Base-by-base conservation (phyloP, 2,888 invertebrate genomes). In the Glaucopsyche alexis region DNA sequence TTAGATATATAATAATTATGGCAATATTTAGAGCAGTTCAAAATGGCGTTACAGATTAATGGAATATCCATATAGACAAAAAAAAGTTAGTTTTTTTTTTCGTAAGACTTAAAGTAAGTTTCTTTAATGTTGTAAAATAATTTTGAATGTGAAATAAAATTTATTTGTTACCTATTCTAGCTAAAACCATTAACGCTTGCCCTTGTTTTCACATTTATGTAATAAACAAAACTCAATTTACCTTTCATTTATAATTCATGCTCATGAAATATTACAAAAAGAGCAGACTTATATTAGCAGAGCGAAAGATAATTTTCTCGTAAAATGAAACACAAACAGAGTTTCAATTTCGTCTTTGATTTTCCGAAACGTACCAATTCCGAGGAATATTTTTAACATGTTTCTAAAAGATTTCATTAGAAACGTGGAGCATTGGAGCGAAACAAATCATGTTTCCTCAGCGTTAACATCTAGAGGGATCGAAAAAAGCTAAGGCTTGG, bases 401-500 rank as follows among this genome's bases (percentile, higher is more conserved):
- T 49, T 72, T 49, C 65, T 49, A 38, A 49, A 49, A 72, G 45
- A 72, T 72, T 72, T 65, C 65, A 65, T 72, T 65, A 72, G 49
- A 38, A 49, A 52, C 42, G 5, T n/a, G 49, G 49, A 47, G 65
- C 66, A 72, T 74, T 75, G 78, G 75, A 77, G 75, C 77, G 73
- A 77, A 80, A 80, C 75, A 78, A 81, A 83, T 81, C 80, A 79
- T 80, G 79, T 83, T 81, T 80, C 78, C 77, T 75, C 74, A 76
- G 78, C 79, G 81, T 82, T 82, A 83, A 80, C 78, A 80, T 82
- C 77, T 79, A 11, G 45, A 84, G 55, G 55, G 29, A 60, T 87
- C 84, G 77, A 85, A 85, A 85, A 87, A 83, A 84, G 87, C 86
- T 82, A 84, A 83, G 82, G 83, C 83, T 80, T 2, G 52, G 78